phyloP scores from a whole-genome alignment of 2,113 vertebrate genomes.

The Speoplatyrhinus poulsoni region DNA sequence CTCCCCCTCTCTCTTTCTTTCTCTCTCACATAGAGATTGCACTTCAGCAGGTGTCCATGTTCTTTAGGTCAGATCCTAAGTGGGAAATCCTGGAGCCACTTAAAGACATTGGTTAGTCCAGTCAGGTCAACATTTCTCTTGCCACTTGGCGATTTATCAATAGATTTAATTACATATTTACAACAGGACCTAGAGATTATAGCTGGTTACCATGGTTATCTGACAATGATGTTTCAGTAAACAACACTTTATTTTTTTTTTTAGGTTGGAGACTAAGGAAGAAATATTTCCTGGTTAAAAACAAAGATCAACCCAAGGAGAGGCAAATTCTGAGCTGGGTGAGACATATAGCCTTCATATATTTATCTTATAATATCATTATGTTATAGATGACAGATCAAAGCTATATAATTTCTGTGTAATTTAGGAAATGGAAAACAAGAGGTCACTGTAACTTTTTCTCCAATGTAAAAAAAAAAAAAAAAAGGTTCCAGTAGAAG shows the following conservation, averaged over 20 bases:
- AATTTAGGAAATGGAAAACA: too few relatives aligned
- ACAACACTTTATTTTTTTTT: slow-evolving; percentile 1
- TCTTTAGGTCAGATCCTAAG: slow-evolving; percentile 95
- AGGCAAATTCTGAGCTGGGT: slow-evolving; percentile 94
- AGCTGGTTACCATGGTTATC: background rate
- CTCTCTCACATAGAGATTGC: slow-evolving; percentile 84
- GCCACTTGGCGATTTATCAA: background rate
- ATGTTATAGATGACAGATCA: too few relatives aligned
- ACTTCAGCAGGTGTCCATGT: slow-evolving; percentile 98
- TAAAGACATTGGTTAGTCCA: slow-evolving; percentile 88
- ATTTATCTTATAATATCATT: too few relatives aligned
- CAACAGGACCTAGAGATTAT: background rate
- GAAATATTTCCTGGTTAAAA: slow-evolving; percentile 93
- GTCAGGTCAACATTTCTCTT: background rate
- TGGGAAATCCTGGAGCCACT: slow-evolving; percentile 96
- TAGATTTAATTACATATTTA: too few relatives aligned
- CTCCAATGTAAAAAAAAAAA: too few relatives aligned
- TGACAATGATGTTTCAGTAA: background rate
- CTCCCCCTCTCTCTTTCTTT: background rate
- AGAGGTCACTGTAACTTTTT: too few relatives aligned
- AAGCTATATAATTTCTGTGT: too few relatives aligned
- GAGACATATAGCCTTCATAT: slow-evolving; percentile 38
- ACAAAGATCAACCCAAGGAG: slow-evolving; percentile 94
- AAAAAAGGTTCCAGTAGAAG: too few relatives aligned
- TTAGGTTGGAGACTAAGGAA: slow-evolving; percentile 96